phyloP scores from a whole-genome alignment of 2,797 vertebrate species.

The Catostomus latipinnis region DNA sequence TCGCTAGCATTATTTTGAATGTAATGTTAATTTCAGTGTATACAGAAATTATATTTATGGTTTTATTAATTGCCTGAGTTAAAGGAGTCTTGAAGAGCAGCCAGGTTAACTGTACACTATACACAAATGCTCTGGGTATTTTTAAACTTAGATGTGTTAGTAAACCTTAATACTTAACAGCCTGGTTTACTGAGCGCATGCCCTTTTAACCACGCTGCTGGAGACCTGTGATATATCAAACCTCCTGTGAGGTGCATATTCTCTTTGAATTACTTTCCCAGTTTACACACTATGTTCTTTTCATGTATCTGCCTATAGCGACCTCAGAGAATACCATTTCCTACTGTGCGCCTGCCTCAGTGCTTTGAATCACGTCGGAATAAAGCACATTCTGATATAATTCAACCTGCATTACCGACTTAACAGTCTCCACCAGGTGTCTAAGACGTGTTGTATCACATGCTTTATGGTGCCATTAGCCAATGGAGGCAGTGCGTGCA shows the following conservation, averaged over 20 bases:
- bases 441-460: slow-evolving; percentile 72
- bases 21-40: background rate
- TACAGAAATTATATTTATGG: background rate
- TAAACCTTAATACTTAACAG: slow-evolving; percentile 29
- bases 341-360: slow-evolving; percentile 54
- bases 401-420: slow-evolving; percentile 70
- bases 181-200: slow-evolving; percentile 12
- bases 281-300: slow-evolving; percentile 44
- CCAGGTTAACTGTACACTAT: slow-evolving; percentile 28
- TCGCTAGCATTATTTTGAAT: slow-evolving; percentile 5
- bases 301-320: slow-evolving; percentile 37
- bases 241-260: slow-evolving; percentile 44
- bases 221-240: slow-evolving; percentile 28
- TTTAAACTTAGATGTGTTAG: slow-evolving; percentile 10
- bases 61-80: background rate
- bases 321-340: slow-evolving; percentile 55
- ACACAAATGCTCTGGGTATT: slow-evolving; percentile 27
- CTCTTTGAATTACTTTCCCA: slow-evolving; percentile 53
- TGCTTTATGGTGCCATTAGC: slow-evolving; percentile 83
- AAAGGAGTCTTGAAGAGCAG: slow-evolving; percentile 24
- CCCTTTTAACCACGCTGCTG: slow-evolving; percentile 44
- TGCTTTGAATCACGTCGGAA: slow-evolving; percentile 53
- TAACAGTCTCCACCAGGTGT: slow-evolving; percentile 76
- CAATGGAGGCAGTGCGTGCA: slow-evolving; percentile 72
- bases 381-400: slow-evolving; percentile 64